phyloP scores from a whole-genome alignment of 2,888 invertebrate species.

The Tipula confusa region DNA sequence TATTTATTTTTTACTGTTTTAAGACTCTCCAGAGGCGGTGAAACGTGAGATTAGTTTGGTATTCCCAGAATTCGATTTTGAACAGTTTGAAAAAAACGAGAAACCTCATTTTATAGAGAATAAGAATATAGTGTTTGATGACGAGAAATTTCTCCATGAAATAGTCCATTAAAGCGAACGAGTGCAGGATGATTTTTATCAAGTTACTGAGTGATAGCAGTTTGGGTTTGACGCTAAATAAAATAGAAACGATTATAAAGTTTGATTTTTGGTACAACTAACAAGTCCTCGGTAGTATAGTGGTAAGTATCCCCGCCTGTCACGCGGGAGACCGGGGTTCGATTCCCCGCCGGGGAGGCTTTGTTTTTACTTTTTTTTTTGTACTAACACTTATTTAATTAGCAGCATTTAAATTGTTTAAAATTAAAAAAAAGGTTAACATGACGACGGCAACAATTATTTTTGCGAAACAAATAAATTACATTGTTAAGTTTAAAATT shows the following conservation, averaged over 20 bases:
- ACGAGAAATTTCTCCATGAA: neutral
- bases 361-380: neutral
- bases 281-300: conserved; percentile 32
- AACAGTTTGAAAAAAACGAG: conserved; percentile 33
- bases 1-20: conserved; percentile 62
- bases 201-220: neutral
- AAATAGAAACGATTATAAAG: neutral
- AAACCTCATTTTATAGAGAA: neutral
- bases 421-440: no score
- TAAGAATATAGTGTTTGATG: neutral
- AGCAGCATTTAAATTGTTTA: neutral
- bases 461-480: no score
- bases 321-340: conserved; percentile 32
- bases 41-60: conserved; percentile 74
- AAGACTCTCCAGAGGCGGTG: conserved; percentile 56
- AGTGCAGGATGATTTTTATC: neutral
- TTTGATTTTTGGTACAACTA: neutral
- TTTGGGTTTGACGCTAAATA: neutral
- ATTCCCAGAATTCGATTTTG: conserved; percentile 70
- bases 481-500: no score
- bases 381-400: neutral
- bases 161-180: neutral
- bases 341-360: conserved; percentile 31
- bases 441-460: neutral
- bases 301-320: conserved; percentile 32